Evolutionary conservation across 2,888 invertebrate genomes (phyloP), one percentile per base, ranked within the genome.

Genomic region (Pyrocoelia pectoralis): DNA sequence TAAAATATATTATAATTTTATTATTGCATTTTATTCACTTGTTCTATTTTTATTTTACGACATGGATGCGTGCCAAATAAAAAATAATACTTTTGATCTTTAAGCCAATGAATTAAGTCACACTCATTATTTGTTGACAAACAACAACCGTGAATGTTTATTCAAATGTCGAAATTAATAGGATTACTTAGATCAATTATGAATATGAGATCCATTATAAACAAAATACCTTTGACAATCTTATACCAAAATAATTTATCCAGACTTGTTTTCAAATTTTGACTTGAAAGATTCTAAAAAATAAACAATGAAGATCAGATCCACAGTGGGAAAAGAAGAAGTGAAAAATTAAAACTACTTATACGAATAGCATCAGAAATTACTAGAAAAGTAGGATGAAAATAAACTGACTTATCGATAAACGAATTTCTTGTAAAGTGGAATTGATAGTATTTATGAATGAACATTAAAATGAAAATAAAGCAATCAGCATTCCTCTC

Each of bases 121-220:
- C 56, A 29, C 41, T 41, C 19, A 19, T 49, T 51, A 57, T 51
- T 57, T 57, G 57, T 57, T 57, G 57, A 57, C 57, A 57, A 57
- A 57, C 51, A 57, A 57, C 46, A 38, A 50, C n/a, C 5, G 13
- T 38, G 15, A 52, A 33, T 14, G 14, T 29, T 33, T 52, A 38
- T 52, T 33, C 17, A 33, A 52, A 52, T 38, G 33, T n/a, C 17
- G 14, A 52, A 52, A 52, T 52, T 28, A 29, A 29, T 29, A 38
- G 17, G n/a, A 28, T 3, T 12, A 13, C 24, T 50, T 2, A 33
- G 13, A 52, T 52, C 29, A 24, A 41, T 41, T n/a, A n/a, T n/a
- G n/a, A n/a, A n/a, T 18, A 46, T 17, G 9, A 48, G 14, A 2
- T 17, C 1, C 10, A 48, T 48, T 48, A 17, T 8, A 10, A 48